Percentiles rank a stretch among this genome's conserved stretches.
phyloP scores from a whole-genome alignment of 2,888 invertebrate genomes.

The Hemistola chrysoprasaria region DNA sequence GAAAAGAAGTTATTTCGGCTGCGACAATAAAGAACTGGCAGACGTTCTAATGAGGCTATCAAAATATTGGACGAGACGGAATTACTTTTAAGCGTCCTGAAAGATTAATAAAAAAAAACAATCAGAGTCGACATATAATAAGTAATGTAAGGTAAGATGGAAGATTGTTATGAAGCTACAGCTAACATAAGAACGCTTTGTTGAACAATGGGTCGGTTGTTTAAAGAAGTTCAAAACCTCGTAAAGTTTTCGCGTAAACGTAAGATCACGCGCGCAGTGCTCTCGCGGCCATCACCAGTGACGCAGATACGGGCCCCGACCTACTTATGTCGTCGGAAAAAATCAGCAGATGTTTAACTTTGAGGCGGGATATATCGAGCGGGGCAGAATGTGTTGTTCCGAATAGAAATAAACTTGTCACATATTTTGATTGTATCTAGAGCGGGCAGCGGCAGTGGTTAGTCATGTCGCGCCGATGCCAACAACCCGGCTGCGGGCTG shows the following conservation, averaged over 20 bases:
- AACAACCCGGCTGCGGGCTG: constrained; percentile 71
- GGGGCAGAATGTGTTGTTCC: constrained; percentile 75
- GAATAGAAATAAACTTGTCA: constrained; percentile 82
- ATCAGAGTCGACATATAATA: no score
- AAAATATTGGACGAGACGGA: no score
- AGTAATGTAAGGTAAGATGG: no score
- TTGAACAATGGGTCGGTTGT: neutral
- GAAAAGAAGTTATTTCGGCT: no score
- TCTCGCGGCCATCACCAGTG: constrained; percentile 54
- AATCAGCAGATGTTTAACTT: constrained; percentile 79
- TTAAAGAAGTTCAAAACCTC: constrained; percentile 22
- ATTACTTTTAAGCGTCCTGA: no score
- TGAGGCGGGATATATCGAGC: constrained; percentile 74
- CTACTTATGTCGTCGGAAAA: constrained; percentile 78
- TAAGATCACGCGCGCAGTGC: constrained; percentile 52
- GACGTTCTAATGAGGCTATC: no score
- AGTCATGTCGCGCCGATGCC: constrained; percentile 78
- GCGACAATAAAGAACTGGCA: no score
- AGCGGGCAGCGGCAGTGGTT: constrained; percentile 79
- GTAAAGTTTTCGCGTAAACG: constrained; percentile 74
- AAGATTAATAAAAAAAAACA: no score
- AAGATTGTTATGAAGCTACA: neutral
- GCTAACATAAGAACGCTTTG: neutral
- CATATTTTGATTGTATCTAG: constrained; percentile 82
- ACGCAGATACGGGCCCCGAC: constrained; percentile 79